These are phyloP conservation scores for Platalea minor DNA, from an alignment of 2,797 vertebrate genomes.

Conservation along the genomic window DNA sequence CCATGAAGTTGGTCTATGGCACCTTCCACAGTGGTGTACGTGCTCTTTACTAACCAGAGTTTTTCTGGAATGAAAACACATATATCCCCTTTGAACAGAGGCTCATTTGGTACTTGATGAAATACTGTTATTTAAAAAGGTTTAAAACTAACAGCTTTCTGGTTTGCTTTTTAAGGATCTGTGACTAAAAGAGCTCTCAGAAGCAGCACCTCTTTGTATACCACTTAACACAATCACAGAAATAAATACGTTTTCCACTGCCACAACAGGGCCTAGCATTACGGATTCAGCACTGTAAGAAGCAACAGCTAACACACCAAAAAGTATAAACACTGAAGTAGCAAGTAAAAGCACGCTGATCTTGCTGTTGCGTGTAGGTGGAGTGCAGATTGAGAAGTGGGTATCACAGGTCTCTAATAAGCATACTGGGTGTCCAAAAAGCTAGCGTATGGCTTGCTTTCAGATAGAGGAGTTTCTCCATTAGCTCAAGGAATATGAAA, in stretches of 20 bases:
- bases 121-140: not conserved
- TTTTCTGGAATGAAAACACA: not conserved
- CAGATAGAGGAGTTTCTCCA: not conserved
- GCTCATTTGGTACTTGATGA: not conserved
- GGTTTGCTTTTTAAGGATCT: not conserved
- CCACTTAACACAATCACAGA: too few species aligned
- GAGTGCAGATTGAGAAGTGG: not conserved
- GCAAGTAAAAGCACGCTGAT: not conserved
- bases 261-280: not conserved
- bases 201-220: not conserved
- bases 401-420: not conserved
- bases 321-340: not conserved
- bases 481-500: not conserved
- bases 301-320: not conserved
- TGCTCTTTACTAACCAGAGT: not conserved
- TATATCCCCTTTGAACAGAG: not conserved
- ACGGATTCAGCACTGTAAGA: not conserved
- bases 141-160: not conserved
- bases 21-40: not conserved
- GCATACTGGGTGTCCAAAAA: not conserved
- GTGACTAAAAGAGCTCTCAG: not conserved
- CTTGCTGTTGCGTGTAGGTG: not conserved
- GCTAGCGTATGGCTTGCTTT: not conserved
- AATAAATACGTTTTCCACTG: not conserved
- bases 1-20: not conserved